Conservation (phyloP, 92 coral and sea anemone genomes). For the Palythoa grandiflora region DNA sequence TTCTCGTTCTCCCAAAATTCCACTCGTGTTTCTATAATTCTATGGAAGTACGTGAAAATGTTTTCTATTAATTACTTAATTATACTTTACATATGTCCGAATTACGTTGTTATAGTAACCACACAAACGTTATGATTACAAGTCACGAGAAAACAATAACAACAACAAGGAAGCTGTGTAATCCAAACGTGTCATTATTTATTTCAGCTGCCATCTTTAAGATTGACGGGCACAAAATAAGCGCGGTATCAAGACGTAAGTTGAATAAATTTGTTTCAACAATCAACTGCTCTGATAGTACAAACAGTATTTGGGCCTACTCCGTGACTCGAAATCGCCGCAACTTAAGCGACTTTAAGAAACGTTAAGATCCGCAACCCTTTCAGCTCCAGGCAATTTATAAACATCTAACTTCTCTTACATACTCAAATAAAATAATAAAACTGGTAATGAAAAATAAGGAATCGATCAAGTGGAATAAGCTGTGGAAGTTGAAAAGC, state of each 20-base stretch:
- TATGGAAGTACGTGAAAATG: no score
- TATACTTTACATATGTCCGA: no score
- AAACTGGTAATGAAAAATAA: no score
- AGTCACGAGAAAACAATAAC: not conserved
- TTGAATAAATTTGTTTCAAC: not conserved
- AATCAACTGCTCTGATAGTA: not conserved
- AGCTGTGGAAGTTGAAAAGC: no score
- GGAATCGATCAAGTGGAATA: no score
- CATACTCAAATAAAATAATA: no score
- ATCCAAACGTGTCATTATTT: not conserved
- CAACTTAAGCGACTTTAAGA: not conserved
- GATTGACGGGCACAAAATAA: slow-evolving; percentile 40
- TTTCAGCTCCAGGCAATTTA: no score
- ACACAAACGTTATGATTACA: not conserved
- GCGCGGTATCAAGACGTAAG: slow-evolving; percentile 29
- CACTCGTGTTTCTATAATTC: no score
- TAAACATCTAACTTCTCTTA: no score
- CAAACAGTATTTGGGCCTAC: not conserved
- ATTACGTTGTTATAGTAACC: not conserved
- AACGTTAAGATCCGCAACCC: no score
- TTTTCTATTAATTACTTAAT: no score
- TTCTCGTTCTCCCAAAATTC: no score
- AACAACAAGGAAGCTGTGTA: not conserved
- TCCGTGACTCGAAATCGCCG: not conserved
- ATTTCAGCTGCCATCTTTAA: slow-evolving; percentile 25